A percentile compares a stretch with the other conserved stretches of the same genome.
These are phyloP conservation scores for Caenorhabditis panamensis DNA, from an alignment of 2,888 invertebrate genomes.

Conservation along the genomic window DNA sequence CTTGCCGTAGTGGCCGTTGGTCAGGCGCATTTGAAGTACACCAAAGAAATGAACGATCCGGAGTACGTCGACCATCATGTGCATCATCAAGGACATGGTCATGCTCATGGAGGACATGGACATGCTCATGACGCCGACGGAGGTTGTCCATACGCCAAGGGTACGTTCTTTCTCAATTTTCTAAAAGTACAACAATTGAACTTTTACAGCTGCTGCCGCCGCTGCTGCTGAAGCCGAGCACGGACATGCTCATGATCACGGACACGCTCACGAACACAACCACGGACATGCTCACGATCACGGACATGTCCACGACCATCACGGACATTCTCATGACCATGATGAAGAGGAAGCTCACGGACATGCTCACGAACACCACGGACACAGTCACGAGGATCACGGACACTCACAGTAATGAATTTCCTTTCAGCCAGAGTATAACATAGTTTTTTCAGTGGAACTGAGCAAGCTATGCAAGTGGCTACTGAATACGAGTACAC, in stretches of 20 bases:
- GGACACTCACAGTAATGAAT: conserved; percentile 38
- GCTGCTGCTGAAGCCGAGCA: conserved; percentile 50
- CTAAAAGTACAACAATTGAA: not conserved
- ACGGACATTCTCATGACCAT: conserved; percentile 60
- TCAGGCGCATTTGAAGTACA: conserved; percentile 77
- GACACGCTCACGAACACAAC: conserved; percentile 57
- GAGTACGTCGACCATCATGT: conserved; percentile 46
- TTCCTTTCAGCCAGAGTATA: not conserved
- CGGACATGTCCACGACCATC: conserved; percentile 68
- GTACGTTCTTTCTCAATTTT: conserved; percentile 13
- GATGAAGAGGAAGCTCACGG: conserved; percentile 60
- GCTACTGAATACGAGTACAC: conserved; percentile 54
- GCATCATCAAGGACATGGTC: conserved; percentile 62
- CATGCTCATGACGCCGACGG: conserved; percentile 61
- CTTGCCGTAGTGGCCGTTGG: conserved; percentile 30
- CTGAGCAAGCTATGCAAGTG: conserved; percentile 34
- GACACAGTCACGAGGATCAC: conserved; percentile 59
- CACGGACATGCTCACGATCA: conserved; percentile 64
- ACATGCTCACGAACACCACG: conserved; percentile 66
- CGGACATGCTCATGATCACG: conserved; percentile 56
- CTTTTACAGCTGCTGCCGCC: conserved; percentile 8
- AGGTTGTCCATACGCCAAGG: conserved; percentile 61
- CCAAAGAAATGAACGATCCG: conserved; percentile 77
- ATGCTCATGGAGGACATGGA: conserved; percentile 65
- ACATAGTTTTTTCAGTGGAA: conserved; percentile 24